phyloP scores from a whole-genome alignment of 2,797 vertebrate genomes.

The Tauraco hartlaubi region DNA sequence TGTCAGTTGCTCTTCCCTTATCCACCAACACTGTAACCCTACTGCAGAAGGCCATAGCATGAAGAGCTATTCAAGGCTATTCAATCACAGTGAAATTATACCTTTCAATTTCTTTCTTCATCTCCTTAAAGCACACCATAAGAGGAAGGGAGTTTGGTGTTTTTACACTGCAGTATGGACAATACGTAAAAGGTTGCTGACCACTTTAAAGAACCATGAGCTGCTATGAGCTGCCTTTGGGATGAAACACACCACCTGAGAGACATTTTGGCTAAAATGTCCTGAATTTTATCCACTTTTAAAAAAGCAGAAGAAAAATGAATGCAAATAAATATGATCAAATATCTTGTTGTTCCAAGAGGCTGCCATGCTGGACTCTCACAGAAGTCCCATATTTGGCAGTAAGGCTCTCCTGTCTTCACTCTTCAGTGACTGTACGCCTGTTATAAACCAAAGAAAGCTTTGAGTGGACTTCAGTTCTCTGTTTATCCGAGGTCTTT shows the following conservation, averaged over 20 bases:
- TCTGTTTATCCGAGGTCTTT: neutral
- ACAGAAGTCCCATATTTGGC: neutral
- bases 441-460: neutral
- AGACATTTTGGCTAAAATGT: neutral
- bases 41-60: neutral
- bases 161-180: neutral
- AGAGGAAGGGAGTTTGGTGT: neutral
- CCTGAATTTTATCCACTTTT: neutral
- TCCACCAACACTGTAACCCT: too few species aligned
- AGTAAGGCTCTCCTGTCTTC: neutral
- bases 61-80: neutral
- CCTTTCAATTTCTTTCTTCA: neutral
- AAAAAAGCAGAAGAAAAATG: neutral
- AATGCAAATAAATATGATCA: neutral
- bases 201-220: neutral
- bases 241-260: neutral
- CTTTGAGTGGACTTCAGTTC: neutral
- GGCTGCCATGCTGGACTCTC: neutral
- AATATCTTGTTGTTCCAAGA: neutral
- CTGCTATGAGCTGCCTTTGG: neutral
- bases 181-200: accelerated
- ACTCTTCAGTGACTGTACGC: neutral
- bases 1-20: too few species aligned
- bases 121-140: neutral
- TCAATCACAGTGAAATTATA: neutral